Base-by-base conservation (phyloP, 35 echinoderm and acorn worm genomes). In the Acanthaster planci region DNA sequence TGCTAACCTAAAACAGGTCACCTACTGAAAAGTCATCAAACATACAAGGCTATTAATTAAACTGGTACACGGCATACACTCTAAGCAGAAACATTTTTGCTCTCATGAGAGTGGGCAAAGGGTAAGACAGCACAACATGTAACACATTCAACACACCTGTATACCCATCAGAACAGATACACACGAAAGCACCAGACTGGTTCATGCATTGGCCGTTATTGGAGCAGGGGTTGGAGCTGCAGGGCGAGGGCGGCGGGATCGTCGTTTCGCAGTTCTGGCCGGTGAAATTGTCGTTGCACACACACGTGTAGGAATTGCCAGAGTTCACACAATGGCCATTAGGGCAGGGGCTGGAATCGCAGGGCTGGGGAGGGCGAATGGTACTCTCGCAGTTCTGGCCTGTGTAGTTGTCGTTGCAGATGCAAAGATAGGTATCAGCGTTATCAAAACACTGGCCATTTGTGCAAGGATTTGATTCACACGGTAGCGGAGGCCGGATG, bases 291-390 rank as follows among this genome's bases (percentile, higher is more conserved):
- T 78, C 56, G 23, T 35, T 37, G 77, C 92, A 94, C 44, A 56
- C 77, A 57, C 90, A 92, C 37, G 51, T 86, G 78, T 83, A 97
- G 3, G 39, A 37, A 32, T 97, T 78, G 44, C 83, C 86, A 19
- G 42, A 52, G 75, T 97, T 90, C 14, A 93, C 36, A 54, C 95
- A 97, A 14, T 76, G 40, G 34, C 95, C 95, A 39, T 89, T 90
- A 1, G 87, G 55, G 85, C 95, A 97, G 18, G 95, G 95, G 19
- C 81, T 82, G 38, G 55, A 81, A 75, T 97, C 91, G 85, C 95
- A 97, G 8, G 91, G 88, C 29, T 59, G 81, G 17, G 85, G 81
- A 19, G 89, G 82, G 10, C 86, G 91, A 39, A 99, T 78, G 35
- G 83, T 80, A 2, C 53, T 92, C 36, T 96, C 85, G 80, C 93